A percentile compares a stretch with the other conserved stretches of the same genome.
These are phyloP conservation scores for Clanis bilineata DNA, from an alignment of 2,888 invertebrate genomes.

Conservation along the genomic window DNA sequence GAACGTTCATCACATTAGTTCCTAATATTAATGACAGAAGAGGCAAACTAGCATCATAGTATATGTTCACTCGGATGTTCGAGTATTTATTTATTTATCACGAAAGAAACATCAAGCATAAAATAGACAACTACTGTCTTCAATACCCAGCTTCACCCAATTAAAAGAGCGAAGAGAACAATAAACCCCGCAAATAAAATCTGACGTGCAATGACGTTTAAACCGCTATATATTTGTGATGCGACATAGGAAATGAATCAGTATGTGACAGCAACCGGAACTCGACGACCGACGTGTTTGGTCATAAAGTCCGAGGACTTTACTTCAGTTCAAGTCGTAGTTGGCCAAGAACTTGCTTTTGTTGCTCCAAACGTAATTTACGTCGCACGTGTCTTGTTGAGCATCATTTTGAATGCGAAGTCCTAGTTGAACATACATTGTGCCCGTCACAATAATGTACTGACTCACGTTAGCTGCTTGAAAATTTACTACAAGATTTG, in stretches of 20 bases:
- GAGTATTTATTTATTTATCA: no score
- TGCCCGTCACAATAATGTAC: not conserved
- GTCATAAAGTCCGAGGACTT: not conserved
- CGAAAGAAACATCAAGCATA: not conserved
- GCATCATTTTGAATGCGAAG: not conserved
- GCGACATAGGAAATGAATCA: not conserved
- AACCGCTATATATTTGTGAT: no score
- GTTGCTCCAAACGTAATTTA: slow-evolving; percentile 9
- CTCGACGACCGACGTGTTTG: not conserved
- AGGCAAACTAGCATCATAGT: no score
- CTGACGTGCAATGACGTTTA: no score
- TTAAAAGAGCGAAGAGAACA: not conserved
- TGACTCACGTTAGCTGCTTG: not conserved
- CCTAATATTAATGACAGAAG: no score
- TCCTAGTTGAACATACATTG: not conserved
- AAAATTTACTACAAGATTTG: no score
- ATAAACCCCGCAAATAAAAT: not conserved
- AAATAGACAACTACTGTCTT: no score
- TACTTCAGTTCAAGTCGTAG: not conserved
- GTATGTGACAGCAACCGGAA: not conserved
- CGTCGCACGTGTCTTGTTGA: slow-evolving; percentile 4
- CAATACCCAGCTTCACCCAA: not conserved
- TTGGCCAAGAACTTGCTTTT: not conserved
- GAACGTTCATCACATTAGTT: no score
- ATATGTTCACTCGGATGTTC: no score